Evolutionary conservation across 2,113 vertebrate genomes (phyloP), one percentile per base, ranked within the genome.

Genomic region (Glaucomys volans): DNA sequence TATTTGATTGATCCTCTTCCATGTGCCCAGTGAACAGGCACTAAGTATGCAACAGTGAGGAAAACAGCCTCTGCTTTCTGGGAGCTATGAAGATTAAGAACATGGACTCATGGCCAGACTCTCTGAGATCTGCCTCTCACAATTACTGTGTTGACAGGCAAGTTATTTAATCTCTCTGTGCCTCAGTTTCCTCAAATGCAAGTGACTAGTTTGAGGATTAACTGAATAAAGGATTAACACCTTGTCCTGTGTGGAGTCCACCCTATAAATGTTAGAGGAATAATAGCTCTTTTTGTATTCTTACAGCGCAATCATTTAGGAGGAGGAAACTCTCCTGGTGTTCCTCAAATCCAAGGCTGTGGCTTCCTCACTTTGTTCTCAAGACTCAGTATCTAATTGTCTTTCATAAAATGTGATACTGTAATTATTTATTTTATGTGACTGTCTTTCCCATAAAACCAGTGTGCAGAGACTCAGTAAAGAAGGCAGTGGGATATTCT

Each of bases 371-470:
- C 8, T 42, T 72, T 66, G 18, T 83, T 92, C 64, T 67, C 35
- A 84, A 92, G 79, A 24, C 30, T 88, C 32, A 54, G 2, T 59
- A 12, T 50, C 13, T n/a, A 26, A 11, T 2, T 74, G 32, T 94
- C 8, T 93, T 20, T 66, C 74, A 44, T 18, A 81, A 81, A 77
- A 22, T 47, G 62, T 67, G 35, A 32, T 52, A 44, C 22, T 66
- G 13, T 64, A 54, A 77, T 84, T 67, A 72, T 91, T 84, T 67
- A 76, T 91, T 52, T 83, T 72, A n/a, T n/a, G 28, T 72, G 89
- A 12, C 16, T 13, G 4, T 52, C 11, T 16, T 4, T 40, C 4
- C 50, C 67, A 42, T 28, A 54, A 96, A 95, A 87, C 8, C 28
- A 24, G 9, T 83, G 50, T 74, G 18, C 74, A 37, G 71, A 91